phyloP scores from a whole-genome alignment of 2,113 vertebrate genomes.

The Rhea americana region DNA sequence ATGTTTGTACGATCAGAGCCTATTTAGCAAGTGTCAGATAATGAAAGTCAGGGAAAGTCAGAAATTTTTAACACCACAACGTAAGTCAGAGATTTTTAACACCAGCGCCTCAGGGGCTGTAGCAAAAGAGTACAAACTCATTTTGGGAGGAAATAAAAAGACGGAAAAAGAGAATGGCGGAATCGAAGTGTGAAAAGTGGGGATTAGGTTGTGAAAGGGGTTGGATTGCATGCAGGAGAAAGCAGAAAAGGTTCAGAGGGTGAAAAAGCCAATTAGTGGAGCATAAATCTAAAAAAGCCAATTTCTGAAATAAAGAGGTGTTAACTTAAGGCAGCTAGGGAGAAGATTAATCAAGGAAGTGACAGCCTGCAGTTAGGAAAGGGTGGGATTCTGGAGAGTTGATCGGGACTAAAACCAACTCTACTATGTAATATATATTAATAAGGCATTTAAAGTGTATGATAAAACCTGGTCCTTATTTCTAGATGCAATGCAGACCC shows the following conservation, averaged over 20 bases:
- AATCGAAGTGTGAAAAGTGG: slow-evolving; percentile 39
- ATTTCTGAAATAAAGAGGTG: slow-evolving; percentile 45
- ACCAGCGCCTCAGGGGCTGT: neutral
- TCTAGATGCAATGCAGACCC: neutral
- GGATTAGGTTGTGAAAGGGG: slow-evolving; percentile 55
- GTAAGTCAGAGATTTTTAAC: slow-evolving; percentile 30
- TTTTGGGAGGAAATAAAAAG: slow-evolving; percentile 34
- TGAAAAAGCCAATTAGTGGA: slow-evolving; percentile 54
- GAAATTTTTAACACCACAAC: slow-evolving; percentile 24
- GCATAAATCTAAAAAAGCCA: slow-evolving; percentile 50
- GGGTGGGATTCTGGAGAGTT: neutral
- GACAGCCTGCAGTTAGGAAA: neutral
- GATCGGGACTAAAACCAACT: neutral
- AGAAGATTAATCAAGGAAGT: neutral
- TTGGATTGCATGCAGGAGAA: neutral
- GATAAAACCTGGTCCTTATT: neutral
- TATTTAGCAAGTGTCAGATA: slow-evolving; percentile 24
- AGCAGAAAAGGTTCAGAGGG: slow-evolving; percentile 43
- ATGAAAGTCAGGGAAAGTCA: slow-evolving; percentile 25
- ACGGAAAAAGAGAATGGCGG: slow-evolving; percentile 20
- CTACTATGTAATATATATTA: neutral
- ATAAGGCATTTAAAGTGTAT: neutral
- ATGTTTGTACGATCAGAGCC: neutral
- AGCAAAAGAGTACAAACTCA: slow-evolving; percentile 1
- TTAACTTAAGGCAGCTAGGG: slow-evolving; percentile 23